These are phyloP conservation scores for Gambusia yucatana DNA, from an alignment of 2,797 vertebrate species.

Conservation along the genomic window DNA sequence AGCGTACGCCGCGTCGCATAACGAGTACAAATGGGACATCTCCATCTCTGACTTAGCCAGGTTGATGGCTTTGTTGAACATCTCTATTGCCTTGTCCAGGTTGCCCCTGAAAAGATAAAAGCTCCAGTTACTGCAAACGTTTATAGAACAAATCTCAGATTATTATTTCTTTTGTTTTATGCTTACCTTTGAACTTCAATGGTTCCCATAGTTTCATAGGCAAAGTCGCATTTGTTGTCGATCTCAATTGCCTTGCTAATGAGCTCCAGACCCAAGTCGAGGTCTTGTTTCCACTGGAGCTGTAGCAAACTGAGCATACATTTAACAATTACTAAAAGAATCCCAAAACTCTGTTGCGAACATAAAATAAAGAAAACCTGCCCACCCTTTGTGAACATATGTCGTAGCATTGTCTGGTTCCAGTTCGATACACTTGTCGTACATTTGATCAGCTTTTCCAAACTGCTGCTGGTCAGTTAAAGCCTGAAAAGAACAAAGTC, in stretches of 20 bases:
- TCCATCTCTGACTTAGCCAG: constrained; percentile 99
- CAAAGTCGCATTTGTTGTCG: constrained; percentile 99
- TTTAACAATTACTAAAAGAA: constrained; percentile 21
- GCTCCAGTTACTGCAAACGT: constrained; percentile 18
- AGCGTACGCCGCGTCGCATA: constrained; percentile 97
- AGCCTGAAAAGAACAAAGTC: constrained; percentile 82
- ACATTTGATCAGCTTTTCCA: constrained; percentile 99
- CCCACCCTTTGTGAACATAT: constrained; percentile 99
- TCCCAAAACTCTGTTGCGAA: not conserved
- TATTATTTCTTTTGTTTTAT: not conserved
- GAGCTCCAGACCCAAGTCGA: constrained; percentile 95
- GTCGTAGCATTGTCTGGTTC: constrained; percentile 99
- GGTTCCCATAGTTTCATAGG: constrained; percentile 99
- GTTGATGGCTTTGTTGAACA: constrained; percentile 99
- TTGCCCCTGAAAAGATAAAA: constrained; percentile 87
- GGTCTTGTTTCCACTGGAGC: constrained; percentile 99
- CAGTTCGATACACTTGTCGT: constrained; percentile 97
- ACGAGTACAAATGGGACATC: constrained; percentile 98
- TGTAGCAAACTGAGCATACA: constrained; percentile 89
- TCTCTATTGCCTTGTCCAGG: constrained; percentile 98
- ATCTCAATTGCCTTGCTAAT: constrained; percentile 99
- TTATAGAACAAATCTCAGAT: not conserved
- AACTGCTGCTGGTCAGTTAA: constrained; percentile 99
- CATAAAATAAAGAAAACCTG: not conserved
- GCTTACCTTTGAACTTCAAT: constrained; percentile 98